These are phyloP conservation scores for Pteropus rufus DNA, from an alignment of 2,797 vertebrate genomes.

Conservation along the genomic window DNA sequence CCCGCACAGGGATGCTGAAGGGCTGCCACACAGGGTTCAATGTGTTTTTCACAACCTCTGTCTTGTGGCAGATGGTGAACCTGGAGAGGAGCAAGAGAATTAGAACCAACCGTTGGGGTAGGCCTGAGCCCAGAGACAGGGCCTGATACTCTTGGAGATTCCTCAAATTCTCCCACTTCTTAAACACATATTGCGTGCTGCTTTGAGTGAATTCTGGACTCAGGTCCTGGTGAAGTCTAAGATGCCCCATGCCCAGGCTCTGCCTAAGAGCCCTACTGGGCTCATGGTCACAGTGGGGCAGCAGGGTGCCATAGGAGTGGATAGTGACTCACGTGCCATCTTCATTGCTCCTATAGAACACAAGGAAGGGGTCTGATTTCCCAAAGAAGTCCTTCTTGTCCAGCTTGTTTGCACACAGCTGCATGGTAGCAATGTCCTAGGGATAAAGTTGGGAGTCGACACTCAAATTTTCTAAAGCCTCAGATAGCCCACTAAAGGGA, in stretches of 20 bases:
- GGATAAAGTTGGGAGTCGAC: not conserved
- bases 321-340: conserved; percentile 91
- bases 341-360: conserved; percentile 98
- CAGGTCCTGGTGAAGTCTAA: not conserved
- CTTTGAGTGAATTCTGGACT: not conserved
- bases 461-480: not conserved
- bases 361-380: conserved; percentile 97
- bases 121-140: not conserved
- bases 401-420: conserved; percentile 97
- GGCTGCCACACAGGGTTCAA: conserved; percentile 97
- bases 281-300: not conserved
- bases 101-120: not conserved
- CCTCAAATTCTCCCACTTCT: not conserved
- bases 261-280: not conserved
- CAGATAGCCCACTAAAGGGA: not conserved
- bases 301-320: not conserved
- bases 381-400: conserved; percentile 99
- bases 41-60: conserved; percentile 97
- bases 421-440: conserved; percentile 96
- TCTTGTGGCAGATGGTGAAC: conserved; percentile 99
- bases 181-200: not conserved
- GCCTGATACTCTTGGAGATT: not conserved
- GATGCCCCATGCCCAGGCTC: not conserved
- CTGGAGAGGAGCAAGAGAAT: conserved; percentile 78
- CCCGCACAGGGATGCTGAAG: conserved; percentile 96